Evolutionary conservation across 2,888 invertebrate genomes (phyloP).

Genomic region (Cabera pusaria): DNA sequence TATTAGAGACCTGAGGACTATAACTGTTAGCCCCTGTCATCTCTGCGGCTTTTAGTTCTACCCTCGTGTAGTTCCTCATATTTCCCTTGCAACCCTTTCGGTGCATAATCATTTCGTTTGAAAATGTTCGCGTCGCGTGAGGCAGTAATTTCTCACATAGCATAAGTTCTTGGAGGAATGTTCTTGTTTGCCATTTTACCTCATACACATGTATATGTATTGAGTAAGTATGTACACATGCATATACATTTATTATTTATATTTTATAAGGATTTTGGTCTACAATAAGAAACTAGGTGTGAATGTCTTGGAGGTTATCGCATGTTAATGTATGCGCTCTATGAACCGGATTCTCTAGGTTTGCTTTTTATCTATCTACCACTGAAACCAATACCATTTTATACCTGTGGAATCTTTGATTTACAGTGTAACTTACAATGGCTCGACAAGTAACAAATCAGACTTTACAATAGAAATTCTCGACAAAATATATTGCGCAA

Average conservation of each 20-base stretch:
- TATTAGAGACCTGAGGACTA: conserved; percentile 68
- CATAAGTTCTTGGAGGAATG: conserved; percentile 27
- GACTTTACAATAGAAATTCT: conserved; percentile 43
- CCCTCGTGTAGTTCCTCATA: conserved; percentile 49
- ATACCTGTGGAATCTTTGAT: conserved; percentile 26
- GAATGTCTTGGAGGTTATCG: too few species aligned
- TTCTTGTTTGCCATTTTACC: too few species aligned
- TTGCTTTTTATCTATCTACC: too few species aligned
- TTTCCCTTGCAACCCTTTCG: conserved; percentile 52
- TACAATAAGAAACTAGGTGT: too few species aligned
- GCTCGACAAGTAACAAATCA: conserved; percentile 45
- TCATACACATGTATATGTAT: too few species aligned
- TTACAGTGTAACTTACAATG: conserved; percentile 38
- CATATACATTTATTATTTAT: too few species aligned
- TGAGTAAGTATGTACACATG: too few species aligned
- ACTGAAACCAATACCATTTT: conserved; percentile 21
- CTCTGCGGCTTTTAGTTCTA: conserved; percentile 53
- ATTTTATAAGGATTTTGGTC: too few species aligned
- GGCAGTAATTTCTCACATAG: conserved; percentile 40
- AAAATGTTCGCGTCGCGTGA: conserved; percentile 36
- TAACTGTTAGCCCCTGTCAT: conserved; percentile 58
- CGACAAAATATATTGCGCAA: conserved; percentile 37
- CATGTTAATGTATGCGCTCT: too few species aligned
- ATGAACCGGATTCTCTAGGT: too few species aligned
- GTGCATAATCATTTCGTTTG: conserved; percentile 53